These are phyloP conservation scores for Heliconius ethilla DNA, from an alignment of 2,888 invertebrate species.

Conservation along the genomic window DNA sequence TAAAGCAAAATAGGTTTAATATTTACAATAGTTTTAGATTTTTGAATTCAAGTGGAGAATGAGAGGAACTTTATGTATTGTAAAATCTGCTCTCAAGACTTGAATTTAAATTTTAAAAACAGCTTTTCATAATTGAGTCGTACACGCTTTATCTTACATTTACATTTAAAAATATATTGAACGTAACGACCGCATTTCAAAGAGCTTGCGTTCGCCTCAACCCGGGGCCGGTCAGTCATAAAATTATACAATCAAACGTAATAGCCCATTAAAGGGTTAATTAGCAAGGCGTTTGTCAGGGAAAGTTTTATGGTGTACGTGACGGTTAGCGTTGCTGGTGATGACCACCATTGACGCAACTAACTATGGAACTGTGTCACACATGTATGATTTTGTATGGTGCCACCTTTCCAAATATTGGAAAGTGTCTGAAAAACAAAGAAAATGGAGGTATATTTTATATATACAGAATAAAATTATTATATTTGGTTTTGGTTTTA, in stretches of 20 bases:
- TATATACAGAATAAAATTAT: too few relatives aligned
- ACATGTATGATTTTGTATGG: neutral
- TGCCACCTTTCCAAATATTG: neutral
- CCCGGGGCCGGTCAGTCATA: slow-evolving; percentile 61
- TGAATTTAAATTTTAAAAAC: neutral
- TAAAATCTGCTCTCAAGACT: neutral
- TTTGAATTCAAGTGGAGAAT: neutral
- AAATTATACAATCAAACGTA: slow-evolving; percentile 70
- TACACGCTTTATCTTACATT: neutral
- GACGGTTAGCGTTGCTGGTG: slow-evolving; percentile 42
- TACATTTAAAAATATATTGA: slow-evolving; percentile 41
- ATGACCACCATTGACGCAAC: slow-evolving; percentile 30
- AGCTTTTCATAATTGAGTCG: neutral
- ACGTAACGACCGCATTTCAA: slow-evolving; percentile 41
- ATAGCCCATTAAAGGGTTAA: slow-evolving; percentile 74
- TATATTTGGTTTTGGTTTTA: neutral
- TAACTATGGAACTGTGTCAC: neutral
- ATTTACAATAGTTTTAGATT: neutral
- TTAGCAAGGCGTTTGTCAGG: slow-evolving; percentile 73
- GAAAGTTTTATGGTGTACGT: slow-evolving; percentile 65
- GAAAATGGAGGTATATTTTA: too few relatives aligned
- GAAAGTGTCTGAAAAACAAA: neutral
- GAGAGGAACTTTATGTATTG: neutral
- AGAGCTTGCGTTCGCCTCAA: slow-evolving; percentile 46
- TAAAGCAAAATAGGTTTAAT: slow-evolving; percentile 11